These are phyloP conservation scores for Panagrolaimus sp. DNA, from an alignment of 1,140 invertebrate species.

Conservation along the genomic window DNA sequence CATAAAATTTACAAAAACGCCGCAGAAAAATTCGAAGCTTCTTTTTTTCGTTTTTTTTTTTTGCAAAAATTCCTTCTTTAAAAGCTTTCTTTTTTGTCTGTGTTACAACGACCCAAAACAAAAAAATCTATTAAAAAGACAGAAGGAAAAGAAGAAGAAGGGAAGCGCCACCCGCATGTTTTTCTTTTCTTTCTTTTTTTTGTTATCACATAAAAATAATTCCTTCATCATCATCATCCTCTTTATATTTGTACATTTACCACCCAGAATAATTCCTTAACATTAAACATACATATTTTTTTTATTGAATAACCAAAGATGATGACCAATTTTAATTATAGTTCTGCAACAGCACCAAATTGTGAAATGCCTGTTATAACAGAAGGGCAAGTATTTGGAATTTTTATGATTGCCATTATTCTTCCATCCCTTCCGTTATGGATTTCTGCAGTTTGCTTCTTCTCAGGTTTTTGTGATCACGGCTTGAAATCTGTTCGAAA, in stretches of 20 bases:
- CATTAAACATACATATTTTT: too few species aligned
- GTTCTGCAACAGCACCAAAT: not conserved
- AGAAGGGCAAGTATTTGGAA: not conserved
- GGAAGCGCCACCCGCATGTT: too few species aligned
- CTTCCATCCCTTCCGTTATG: not conserved
- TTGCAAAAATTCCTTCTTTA: too few species aligned
- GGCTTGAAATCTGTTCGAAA: not conserved
- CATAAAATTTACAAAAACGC: too few species aligned
- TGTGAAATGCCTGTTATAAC: not conserved
- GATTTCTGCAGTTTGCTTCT: constrained; percentile 3
- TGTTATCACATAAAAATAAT: not conserved
- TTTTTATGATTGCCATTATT: constrained; percentile 7
- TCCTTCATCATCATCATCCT: not conserved
- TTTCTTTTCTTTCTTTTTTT: too few species aligned
- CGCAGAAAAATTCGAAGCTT: too few species aligned
- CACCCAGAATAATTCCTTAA: not conserved
- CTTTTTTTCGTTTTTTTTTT: too few species aligned
- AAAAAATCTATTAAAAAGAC: too few species aligned
- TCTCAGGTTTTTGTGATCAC: constrained; percentile 2
- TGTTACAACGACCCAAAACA: too few species aligned
- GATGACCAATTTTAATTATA: not conserved
- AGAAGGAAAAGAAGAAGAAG: too few species aligned
- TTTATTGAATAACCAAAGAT: too few species aligned
- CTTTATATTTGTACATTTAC: not conserved
- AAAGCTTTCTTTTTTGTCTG: too few species aligned